Percentiles rank a stretch among this genome's conserved stretches.
phyloP scores from a whole-genome alignment of 2,113 vertebrate genomes.

The Malurus cyaneus region DNA sequence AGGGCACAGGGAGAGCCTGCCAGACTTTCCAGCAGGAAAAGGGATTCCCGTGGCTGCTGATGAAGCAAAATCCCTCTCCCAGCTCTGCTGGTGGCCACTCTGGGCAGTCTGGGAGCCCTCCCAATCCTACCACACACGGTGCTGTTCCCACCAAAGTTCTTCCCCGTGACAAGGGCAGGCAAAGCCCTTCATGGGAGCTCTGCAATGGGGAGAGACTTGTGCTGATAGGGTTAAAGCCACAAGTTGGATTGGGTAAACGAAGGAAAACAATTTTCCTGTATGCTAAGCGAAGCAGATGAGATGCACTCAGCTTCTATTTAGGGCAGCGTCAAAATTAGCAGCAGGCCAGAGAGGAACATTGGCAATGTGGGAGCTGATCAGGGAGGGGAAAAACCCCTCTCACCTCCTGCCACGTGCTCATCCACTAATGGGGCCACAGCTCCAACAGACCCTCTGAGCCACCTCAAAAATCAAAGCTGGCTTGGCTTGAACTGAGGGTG shows the following conservation, averaged over 20 bases:
- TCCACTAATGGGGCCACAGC: background rate
- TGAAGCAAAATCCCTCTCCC: background rate
- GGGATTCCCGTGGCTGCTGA: background rate
- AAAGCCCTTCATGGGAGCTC: background rate
- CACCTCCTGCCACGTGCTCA: background rate
- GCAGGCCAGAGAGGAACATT: conserved; percentile 40
- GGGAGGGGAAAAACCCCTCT: conserved; percentile 39
- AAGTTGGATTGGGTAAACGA: conserved; percentile 16
- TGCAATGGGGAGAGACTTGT: background rate
- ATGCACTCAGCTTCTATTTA: conserved; percentile 70
- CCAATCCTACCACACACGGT: accelerated
- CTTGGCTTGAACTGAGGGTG: background rate
- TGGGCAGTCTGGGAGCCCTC: background rate
- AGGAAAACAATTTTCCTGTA: conserved; percentile 48
- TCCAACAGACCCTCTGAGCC: background rate
- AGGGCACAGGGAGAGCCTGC: background rate
- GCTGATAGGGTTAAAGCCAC: conserved; percentile 36
- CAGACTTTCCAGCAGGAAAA: accelerated
- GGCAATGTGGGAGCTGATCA: conserved; percentile 10
- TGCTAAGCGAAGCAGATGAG: conserved; percentile 53
- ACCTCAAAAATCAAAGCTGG: background rate
- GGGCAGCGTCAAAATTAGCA: conserved; percentile 71
- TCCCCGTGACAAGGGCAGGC: accelerated
- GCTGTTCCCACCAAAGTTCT: background rate
- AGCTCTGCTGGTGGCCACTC: background rate